These are phyloP conservation scores for Semicossyphus pulcher DNA, from an alignment of 2,113 vertebrate species.

Conservation along the genomic window DNA sequence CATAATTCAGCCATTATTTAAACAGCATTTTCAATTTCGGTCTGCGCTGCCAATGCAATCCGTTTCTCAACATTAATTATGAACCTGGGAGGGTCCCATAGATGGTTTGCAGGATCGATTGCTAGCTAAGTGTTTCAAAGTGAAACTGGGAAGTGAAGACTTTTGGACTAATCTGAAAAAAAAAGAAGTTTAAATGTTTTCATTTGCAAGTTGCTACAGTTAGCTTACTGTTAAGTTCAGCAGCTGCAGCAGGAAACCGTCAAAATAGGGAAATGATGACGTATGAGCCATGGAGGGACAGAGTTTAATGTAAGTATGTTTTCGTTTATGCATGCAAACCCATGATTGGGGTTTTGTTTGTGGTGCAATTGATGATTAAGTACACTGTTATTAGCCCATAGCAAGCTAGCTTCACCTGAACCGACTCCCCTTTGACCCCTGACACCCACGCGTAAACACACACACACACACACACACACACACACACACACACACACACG, in stretches of 20 bases:
- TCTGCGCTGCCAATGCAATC: background rate
- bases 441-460: background rate
- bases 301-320: slow-evolving; percentile 49
- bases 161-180: slow-evolving; percentile 45
- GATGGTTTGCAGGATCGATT: background rate
- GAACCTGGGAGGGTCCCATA: background rate
- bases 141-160: slow-evolving; percentile 73
- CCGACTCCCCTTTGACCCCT: background rate
- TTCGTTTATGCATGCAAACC: slow-evolving; percentile 1
- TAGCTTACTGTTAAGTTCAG: slow-evolving; percentile 10
- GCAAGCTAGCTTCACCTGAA: background rate
- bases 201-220: background rate
- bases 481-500: background rate
- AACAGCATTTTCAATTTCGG: background rate
- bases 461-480: background rate
- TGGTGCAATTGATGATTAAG: background rate
- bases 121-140: slow-evolving; percentile 39
- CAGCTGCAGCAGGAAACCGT: slow-evolving; percentile 17
- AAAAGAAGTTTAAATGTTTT: slow-evolving; percentile 23
- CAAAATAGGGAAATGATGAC: slow-evolving; percentile 15
- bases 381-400: background rate
- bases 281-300: slow-evolving; percentile 16
- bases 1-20: background rate
- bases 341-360: slow-evolving; percentile 2
- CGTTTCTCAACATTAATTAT: background rate